phyloP scores from a whole-genome alignment of 2,113 vertebrate species.

The Nicator chloris region DNA sequence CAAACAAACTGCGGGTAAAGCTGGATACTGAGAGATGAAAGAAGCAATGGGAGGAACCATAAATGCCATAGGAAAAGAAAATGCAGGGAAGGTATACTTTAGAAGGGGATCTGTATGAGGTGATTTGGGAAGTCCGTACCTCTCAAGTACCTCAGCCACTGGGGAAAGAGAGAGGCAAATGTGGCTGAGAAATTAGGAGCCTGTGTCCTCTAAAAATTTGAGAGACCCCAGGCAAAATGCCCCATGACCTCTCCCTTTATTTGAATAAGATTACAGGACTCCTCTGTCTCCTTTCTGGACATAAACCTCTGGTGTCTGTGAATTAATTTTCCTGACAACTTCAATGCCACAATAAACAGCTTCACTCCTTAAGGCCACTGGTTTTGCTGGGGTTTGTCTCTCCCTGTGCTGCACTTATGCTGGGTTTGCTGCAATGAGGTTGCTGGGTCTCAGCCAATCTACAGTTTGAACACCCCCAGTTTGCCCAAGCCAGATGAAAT shows the following conservation, averaged over 20 bases:
- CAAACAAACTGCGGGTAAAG: not conserved
- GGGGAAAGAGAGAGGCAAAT: not conserved
- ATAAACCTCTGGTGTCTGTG: not conserved
- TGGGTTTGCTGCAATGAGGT: not conserved
- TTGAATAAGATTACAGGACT: not conserved
- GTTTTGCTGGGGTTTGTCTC: not conserved
- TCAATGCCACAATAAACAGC: not conserved
- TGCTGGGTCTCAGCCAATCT: not conserved
- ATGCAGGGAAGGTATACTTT: not conserved
- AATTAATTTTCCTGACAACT: not conserved
- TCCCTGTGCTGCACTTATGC: not conserved
- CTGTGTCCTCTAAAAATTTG: not conserved
- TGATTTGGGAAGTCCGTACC: accelerated
- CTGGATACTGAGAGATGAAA: not conserved
- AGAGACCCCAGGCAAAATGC: not conserved
- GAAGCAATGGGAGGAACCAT: not conserved
- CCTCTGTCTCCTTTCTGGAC: not conserved
- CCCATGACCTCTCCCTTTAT: not conserved
- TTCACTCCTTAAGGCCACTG: not conserved
- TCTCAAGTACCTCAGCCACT: not conserved
- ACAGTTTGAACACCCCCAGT: not conserved
- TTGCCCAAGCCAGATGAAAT: not conserved
- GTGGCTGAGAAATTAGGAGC: not conserved
- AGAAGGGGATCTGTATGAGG: not conserved
- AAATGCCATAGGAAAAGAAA: not conserved